Evolutionary conservation across 2,888 invertebrate species (phyloP).

Genomic region (Timema cristinae): DNA sequence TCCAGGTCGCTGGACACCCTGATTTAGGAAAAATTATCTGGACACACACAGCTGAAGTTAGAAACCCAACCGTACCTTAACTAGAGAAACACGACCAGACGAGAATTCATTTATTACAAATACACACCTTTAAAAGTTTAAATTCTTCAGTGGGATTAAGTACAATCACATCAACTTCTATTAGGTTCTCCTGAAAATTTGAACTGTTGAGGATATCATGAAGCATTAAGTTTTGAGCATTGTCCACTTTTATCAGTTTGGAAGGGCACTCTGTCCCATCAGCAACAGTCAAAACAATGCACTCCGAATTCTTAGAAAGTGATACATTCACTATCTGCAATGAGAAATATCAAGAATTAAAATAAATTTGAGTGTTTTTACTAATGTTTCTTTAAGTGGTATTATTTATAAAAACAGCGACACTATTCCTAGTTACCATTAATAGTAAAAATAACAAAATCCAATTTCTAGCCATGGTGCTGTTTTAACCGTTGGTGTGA

Average conservation of each 20-base stretch:
- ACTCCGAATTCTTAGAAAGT: background rate
- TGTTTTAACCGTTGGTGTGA: too few species aligned
- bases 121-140: slow-evolving; percentile 6
- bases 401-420: too few species aligned
- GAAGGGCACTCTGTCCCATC: background rate
- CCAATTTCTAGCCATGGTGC: too few species aligned
- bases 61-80: too few species aligned
- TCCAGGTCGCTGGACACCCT: too few species aligned
- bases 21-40: too few species aligned
- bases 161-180: slow-evolving; percentile 1
- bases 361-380: too few species aligned
- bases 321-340: background rate
- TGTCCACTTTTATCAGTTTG: background rate
- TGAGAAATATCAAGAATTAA: background rate
- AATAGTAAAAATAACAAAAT: too few species aligned
- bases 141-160: background rate
- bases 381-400: too few species aligned
- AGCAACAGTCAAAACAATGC: slow-evolving; percentile 1
- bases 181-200: background rate
- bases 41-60: too few species aligned
- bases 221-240: background rate
- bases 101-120: background rate
- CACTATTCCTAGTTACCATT: too few species aligned
- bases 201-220: background rate
- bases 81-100: too few species aligned